These are phyloP conservation scores for Acleris holmiana DNA, from an alignment of 2,888 invertebrate species.

Conservation along the genomic window DNA sequence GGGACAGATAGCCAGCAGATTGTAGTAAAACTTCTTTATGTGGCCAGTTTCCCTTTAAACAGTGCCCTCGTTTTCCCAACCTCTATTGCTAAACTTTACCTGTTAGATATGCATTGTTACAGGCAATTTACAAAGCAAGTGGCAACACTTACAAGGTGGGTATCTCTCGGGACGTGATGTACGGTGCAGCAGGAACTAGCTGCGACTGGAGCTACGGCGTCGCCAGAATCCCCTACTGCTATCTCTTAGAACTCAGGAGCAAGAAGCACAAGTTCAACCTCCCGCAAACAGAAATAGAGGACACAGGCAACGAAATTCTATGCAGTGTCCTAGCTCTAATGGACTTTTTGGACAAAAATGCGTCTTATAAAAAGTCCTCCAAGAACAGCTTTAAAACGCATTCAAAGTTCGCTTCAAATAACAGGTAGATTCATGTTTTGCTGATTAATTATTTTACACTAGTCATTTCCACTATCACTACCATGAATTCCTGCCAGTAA, in stretches of 20 bases:
- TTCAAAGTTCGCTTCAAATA: no score
- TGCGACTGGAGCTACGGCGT: constrained; percentile 69
- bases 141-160: constrained; percentile 74
- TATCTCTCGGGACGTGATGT: constrained; percentile 74
- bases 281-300: constrained; percentile 69
- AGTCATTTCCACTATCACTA: no score
- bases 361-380: constrained; percentile 22
- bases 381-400: constrained; percentile 2
- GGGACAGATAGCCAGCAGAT: no score
- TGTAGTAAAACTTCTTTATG: no score
- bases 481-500: no score
- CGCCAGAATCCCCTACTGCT: constrained; percentile 71
- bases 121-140: constrained; percentile 69
- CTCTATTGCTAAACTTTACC: background rate
- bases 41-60: no score
- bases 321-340: constrained; percentile 65
- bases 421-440: no score
- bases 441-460: no score
- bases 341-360: constrained; percentile 64
- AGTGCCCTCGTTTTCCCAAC: background rate
- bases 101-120: background rate
- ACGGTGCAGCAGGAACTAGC: constrained; percentile 72
- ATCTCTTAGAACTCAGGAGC: constrained; percentile 71
- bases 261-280: constrained; percentile 66
- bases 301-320: constrained; percentile 66